Conservation (phyloP, 2,113 vertebrate genomes). For the Tragelaphus strepsiceros region DNA sequence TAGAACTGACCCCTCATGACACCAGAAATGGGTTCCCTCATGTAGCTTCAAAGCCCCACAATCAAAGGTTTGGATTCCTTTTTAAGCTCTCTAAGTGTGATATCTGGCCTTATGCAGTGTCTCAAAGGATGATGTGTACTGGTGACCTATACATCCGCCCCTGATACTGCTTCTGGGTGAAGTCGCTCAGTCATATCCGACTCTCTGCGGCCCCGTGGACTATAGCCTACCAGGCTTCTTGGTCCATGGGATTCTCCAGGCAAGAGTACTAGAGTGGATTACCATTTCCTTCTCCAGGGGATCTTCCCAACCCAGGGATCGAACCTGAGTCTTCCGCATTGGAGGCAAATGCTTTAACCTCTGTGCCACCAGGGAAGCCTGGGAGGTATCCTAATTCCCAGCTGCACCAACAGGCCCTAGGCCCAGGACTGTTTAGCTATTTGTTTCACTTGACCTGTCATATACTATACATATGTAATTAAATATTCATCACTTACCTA, state of each 20-base stretch:
- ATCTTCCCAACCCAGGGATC: too few relatives aligned
- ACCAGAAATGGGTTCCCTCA: neutral
- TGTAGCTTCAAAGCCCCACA: neutral
- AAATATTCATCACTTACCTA: neutral
- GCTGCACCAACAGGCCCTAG: rapidly evolving
- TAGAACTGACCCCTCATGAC: neutral
- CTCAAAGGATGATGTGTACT: neutral
- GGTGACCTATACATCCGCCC: neutral
- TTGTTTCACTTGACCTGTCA: neutral
- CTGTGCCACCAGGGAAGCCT: too few relatives aligned
- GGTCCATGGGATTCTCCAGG: too few relatives aligned
- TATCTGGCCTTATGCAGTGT: neutral
- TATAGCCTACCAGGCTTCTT: too few relatives aligned
- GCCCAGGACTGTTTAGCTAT: neutral
- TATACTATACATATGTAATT: neutral
- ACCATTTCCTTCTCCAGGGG: too few relatives aligned
- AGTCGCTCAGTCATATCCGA: too few relatives aligned
- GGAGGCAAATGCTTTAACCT: too few relatives aligned
- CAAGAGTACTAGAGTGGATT: too few relatives aligned
- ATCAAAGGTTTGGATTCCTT: neutral
- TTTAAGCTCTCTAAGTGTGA: neutral
- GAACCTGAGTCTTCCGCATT: too few relatives aligned
- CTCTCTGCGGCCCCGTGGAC: too few relatives aligned
- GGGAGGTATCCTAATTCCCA: neutral
- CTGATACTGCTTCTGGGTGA: neutral